A percentile compares a stretch with the other conserved stretches of the same genome.
These are phyloP conservation scores for Pyrrhura leucotis DNA, from an alignment of 2,797 vertebrate species.

Conservation along the genomic window DNA sequence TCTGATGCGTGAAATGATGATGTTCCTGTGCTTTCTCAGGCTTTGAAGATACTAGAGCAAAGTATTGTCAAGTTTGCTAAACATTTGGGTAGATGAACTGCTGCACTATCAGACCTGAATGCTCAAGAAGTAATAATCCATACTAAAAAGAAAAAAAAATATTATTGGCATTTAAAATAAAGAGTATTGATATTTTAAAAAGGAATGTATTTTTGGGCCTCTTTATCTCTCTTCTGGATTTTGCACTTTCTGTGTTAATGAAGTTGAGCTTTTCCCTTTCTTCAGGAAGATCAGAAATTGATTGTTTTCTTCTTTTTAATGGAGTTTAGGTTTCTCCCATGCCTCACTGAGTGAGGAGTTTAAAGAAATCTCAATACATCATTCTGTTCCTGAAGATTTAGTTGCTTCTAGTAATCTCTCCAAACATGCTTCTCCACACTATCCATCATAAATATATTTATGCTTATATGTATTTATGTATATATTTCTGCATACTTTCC, in stretches of 20 bases:
- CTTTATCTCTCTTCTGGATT: background rate
- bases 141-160: background rate
- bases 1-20: background rate
- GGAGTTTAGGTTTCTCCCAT: background rate
- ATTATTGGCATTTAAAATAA: background rate
- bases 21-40: background rate
- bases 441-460: background rate
- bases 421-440: background rate
- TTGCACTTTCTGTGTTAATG: background rate
- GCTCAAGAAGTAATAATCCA: background rate
- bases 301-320: background rate
- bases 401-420: background rate
- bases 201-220: background rate
- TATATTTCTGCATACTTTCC: background rate
- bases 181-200: background rate
- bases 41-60: background rate
- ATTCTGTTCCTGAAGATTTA: background rate
- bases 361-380: background rate
- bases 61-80: constrained; percentile 22
- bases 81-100: background rate
- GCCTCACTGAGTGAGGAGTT: background rate
- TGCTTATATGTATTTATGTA: background rate
- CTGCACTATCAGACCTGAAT: background rate
- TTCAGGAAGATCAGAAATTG: background rate
- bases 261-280: background rate